These are phyloP conservation scores for Aphidoletes aphidimyza DNA, from an alignment of 2,888 invertebrate species.

Conservation along the genomic window DNA sequence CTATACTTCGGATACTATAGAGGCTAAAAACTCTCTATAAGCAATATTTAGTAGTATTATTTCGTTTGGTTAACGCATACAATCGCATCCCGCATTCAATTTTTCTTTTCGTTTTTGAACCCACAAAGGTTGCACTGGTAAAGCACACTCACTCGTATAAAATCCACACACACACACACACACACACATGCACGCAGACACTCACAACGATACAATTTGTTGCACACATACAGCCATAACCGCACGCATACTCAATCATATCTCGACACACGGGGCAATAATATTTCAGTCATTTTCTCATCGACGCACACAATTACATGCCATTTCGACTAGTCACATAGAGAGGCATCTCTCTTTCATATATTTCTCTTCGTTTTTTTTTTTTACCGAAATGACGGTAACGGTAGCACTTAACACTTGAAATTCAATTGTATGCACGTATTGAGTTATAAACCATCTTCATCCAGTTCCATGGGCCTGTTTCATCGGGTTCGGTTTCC, in stretches of 20 bases:
- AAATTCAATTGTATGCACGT: conserved; percentile 35
- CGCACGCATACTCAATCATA: background rate
- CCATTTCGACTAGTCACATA: background rate
- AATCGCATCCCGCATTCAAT: background rate
- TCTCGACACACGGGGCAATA: no score
- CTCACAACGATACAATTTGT: background rate
- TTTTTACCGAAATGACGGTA: conserved; percentile 26
- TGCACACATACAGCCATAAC: background rate
- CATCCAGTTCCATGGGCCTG: background rate
- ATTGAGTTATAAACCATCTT: conserved; percentile 3
- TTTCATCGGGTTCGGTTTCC: no score
- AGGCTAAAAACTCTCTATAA: background rate
- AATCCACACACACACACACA: background rate
- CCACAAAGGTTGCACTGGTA: background rate
- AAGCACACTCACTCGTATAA: background rate
- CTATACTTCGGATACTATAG: conserved; percentile 15
- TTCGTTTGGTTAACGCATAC: conserved; percentile 19
- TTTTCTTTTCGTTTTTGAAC: no score
- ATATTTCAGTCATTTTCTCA: no score
- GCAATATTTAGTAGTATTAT: background rate
- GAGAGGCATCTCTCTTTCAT: conserved; percentile 40
- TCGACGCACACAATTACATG: background rate
- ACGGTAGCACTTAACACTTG: background rate
- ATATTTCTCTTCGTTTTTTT: no score
- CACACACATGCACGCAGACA: background rate